Evolutionary conservation across 92 coral and sea anemone genomes (phyloP), one percentile per base, ranked within the genome.

Genomic region (Muricea muricata): DNA sequence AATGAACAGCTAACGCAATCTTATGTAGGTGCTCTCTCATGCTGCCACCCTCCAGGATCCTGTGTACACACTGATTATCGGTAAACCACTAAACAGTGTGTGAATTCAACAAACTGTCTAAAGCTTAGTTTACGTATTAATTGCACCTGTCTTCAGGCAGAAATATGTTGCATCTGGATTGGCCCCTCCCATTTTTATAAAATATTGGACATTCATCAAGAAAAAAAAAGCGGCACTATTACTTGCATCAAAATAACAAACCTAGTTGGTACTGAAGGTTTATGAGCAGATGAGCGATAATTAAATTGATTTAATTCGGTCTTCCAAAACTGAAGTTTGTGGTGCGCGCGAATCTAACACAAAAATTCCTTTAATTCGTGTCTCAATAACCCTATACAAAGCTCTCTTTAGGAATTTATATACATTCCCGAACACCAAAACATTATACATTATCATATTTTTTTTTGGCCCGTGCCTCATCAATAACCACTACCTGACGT

Each of bases 161-260:
- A 82, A 39, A 91, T 90, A 52, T 82, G 88, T 65, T 41, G 31
- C 81, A 74, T 87, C 48, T 90, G 91, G 26, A 66, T 12, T 3
- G 54, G 79, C n/a, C 84, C 54, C 84, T 66, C 86, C 92, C 85
- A 26, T 66, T 66, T 30, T 40, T 89, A 34, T 89, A 71, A n/a
- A 75, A 85, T 3, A 91, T 72, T 14, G 86, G 88, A 45, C 23
- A 66, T 20, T 70, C 88, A 55, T 89, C 69, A 6, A 85, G 52
- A 1, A 86, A 18, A 40, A 91, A 32, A 29, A 40, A 81, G 15
- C 92, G 90, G 35, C 94, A 23, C 75, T 67, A 34, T 65, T 32
- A 58, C 93, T 90, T n/a, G 93, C 88, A 37, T 90, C 93, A 3
- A 87, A 87, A 55, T 86, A 89, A 87, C 90, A 70, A 87, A 11